Conservation (phyloP, 2,888 invertebrate genomes). For the Alviniconcha strummeri region DNA sequence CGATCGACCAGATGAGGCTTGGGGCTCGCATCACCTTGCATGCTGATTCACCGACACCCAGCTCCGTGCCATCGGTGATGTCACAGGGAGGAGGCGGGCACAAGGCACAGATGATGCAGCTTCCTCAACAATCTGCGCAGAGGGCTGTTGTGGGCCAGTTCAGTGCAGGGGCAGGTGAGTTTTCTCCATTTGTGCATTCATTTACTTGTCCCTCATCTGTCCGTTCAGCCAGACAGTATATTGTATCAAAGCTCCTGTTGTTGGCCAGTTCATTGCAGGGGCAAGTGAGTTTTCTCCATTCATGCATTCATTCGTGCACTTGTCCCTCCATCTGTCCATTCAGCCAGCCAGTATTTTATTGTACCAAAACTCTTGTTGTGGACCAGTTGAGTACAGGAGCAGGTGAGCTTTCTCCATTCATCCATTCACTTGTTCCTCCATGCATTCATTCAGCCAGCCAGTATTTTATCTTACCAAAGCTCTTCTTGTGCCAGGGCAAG, state of each 20-base stretch:
- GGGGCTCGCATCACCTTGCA: conserved; percentile 69
- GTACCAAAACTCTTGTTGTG: conserved; percentile 15
- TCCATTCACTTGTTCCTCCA: too few relatives aligned
- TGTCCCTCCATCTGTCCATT: too few relatives aligned
- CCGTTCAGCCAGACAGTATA: too few relatives aligned
- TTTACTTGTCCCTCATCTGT: too few relatives aligned
- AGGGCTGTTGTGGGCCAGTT: conserved; percentile 42
- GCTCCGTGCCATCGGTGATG: conserved; percentile 53
- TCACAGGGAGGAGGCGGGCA: conserved; percentile 50
- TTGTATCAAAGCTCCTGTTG: conserved; percentile 5
- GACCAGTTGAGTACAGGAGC: conserved; percentile 43
- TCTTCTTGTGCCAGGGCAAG: too few relatives aligned
- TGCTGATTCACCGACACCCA: conserved; percentile 64
- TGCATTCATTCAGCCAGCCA: too few relatives aligned
- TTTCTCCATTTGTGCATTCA: neutral
- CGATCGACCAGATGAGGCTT: conserved; percentile 72
- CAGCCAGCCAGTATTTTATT: too few relatives aligned
- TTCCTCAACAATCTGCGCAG: conserved; percentile 48
- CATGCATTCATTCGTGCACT: too few relatives aligned
- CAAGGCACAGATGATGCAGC: conserved; percentile 53
- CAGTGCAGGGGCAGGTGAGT: conserved; percentile 47
- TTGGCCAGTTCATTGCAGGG: conserved; percentile 43
- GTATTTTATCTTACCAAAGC: too few relatives aligned
- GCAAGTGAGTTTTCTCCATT: conserved; percentile 41
- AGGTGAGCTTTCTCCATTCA: conserved; percentile 40